Base-by-base conservation (phyloP, 2,113 vertebrate species). In the Protomyctophum bolini region DNA sequence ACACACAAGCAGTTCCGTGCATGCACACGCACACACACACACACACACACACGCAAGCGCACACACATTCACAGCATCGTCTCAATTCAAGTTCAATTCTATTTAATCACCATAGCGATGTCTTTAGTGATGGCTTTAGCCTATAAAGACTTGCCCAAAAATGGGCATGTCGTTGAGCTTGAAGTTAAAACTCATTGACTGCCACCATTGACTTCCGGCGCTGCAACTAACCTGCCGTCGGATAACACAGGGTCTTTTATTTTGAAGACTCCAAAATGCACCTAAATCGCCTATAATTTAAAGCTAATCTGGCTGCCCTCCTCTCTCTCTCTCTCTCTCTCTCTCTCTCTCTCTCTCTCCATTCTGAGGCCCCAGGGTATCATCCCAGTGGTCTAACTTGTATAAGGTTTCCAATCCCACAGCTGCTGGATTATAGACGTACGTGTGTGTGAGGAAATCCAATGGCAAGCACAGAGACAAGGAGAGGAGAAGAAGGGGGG, bases 321-420 rank as follows among this genome's bases (percentile, higher is more conserved):
- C 8, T 66, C 54, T 62, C 58, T 68, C 50, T 29, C 47, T 72
- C 75, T 48, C 49, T 83, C 80, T 88, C 86, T 79, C 90, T 85
- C 66, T 88, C 90, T 86, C 63, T 62, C 47, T 62, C 86, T 66
- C 87, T 88, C 84, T 87, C 90, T 90, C 89, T 84, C 91, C 91
- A 88, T 90, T 90, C 84, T 3, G 68, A 92, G 78, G 93, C 96
- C 94, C 91, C 87, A 84, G 95, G 96, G 95, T 92, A 93, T 92
- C 91, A 91, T 95, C 94, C 91, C 60, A 89, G 93, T 94, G 89
- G 91, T 41, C 91, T 94, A 94, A 92, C 94, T 93, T 94, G 90
- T 95, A 95, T 95, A 94, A 94, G 93, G 95, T 96, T 90, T 96
- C 95, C 95, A 93, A 95, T 95, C 96, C 93, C 94, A 93, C 88